Evolutionary conservation across 2,888 invertebrate species (phyloP).

Genomic region (Eustalomyia histrio): DNA sequence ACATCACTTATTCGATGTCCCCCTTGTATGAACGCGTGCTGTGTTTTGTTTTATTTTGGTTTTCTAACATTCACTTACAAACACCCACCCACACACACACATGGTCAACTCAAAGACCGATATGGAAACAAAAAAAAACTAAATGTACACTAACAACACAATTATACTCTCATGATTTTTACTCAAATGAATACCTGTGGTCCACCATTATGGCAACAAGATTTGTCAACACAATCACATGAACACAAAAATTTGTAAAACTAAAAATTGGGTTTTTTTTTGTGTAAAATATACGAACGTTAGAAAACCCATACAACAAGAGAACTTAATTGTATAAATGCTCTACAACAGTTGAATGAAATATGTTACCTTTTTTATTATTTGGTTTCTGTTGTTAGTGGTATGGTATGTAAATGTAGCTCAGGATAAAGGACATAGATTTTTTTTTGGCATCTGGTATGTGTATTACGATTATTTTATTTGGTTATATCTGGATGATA

Average conservation of each 20-base stretch:
- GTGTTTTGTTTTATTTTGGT: constrained; percentile 45
- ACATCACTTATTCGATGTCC: constrained; percentile 39
- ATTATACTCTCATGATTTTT: constrained; percentile 64
- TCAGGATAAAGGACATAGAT: constrained; percentile 7
- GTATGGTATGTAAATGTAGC: too few relatives aligned
- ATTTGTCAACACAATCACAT: constrained; percentile 58
- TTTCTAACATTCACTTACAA: constrained; percentile 29
- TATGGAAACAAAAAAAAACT: not conserved
- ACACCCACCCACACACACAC: not conserved
- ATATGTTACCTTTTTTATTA: constrained; percentile 19
- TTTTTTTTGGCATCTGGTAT: constrained; percentile 29
- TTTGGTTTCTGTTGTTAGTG: too few relatives aligned
- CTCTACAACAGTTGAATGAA: constrained; percentile 31
- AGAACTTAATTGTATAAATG: constrained; percentile 63
- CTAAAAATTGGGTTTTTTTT: not conserved
- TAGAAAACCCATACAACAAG: constrained; percentile 27
- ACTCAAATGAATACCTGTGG: constrained; percentile 65
- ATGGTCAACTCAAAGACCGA: too few relatives aligned
- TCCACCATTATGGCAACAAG: constrained; percentile 63
- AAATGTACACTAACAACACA: constrained; percentile 46
- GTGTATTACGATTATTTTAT: constrained; percentile 2
- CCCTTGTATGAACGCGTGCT: constrained; percentile 14
- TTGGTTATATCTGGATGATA: too few relatives aligned
- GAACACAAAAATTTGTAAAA: constrained; percentile 18
- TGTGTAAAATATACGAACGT: not conserved